Evolutionary conservation across 2,888 invertebrate genomes (phyloP).

Genomic region (Tenthredo amoena): DNA sequence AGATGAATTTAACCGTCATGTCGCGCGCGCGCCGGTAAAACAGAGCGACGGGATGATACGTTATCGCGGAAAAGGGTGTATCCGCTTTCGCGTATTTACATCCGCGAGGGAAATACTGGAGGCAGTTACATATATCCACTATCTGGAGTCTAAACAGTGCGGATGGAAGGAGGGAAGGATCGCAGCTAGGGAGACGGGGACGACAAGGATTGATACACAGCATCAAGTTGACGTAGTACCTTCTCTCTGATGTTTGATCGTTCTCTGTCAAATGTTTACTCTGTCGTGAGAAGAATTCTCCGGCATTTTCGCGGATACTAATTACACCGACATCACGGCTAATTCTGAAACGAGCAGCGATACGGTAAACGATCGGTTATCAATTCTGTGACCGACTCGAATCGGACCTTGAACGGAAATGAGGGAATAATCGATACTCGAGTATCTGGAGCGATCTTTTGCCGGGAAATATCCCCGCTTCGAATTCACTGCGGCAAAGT

Average conservation of each 20-base stretch:
- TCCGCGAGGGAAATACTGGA: background rate
- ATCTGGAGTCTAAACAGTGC: background rate
- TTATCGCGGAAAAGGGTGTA: background rate
- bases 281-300: background rate
- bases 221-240: constrained; percentile 11
- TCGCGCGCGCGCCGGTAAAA: background rate
- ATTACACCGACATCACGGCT: background rate
- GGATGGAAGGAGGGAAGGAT: background rate
- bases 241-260: background rate
- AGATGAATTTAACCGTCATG: background rate
- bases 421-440: too few relatives aligned
- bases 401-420: too few relatives aligned
- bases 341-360: background rate
- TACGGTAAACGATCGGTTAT: background rate
- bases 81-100: background rate
- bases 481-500: too few relatives aligned
- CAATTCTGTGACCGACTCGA: too few relatives aligned
- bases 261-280: background rate
- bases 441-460: too few relatives aligned
- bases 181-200: background rate
- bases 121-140: background rate
- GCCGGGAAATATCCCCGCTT: too few relatives aligned
- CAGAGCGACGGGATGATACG: background rate
- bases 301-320: background rate
- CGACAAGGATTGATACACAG: constrained; percentile 20